Conservation (phyloP, 2,797 vertebrate species). For the Sibirionetta formosa region DNA sequence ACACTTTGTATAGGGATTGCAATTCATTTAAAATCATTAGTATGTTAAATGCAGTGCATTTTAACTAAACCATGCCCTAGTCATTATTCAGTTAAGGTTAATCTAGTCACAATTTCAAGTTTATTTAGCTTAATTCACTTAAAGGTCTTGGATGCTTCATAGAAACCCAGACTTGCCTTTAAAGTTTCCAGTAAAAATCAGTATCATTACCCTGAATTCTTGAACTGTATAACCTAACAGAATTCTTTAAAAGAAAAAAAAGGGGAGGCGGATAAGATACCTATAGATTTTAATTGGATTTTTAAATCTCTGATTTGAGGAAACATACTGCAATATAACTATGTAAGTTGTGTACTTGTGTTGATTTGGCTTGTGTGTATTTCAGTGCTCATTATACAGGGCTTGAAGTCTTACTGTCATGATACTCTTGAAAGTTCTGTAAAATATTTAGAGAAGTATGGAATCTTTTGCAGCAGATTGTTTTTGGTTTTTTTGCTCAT, state of each 20-base stretch:
- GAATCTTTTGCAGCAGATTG: constrained; percentile 27
- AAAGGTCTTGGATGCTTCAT: constrained; percentile 21
- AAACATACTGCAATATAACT: neutral
- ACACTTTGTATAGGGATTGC: constrained; percentile 31
- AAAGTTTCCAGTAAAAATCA: neutral
- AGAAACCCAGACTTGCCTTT: constrained; percentile 18
- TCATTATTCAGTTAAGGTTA: neutral
- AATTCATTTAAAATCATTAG: constrained; percentile 59
- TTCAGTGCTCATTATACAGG: constrained; percentile 15
- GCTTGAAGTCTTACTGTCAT: constrained; percentile 2
- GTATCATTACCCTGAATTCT: neutral
- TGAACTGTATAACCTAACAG: neutral
- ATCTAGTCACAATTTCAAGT: neutral
- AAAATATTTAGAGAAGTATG: neutral
- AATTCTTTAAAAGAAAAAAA: neutral
- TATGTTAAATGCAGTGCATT: constrained; percentile 72
- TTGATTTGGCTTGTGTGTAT: constrained; percentile 39
- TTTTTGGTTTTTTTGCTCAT: constrained; percentile 31
- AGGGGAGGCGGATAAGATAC: too few species aligned
- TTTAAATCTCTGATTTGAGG: constrained; percentile 11
- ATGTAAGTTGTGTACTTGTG: constrained; percentile 3
- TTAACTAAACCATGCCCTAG: constrained; percentile 29
- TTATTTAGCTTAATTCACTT: neutral
- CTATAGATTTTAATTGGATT: neutral
- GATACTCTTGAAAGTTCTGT: constrained; percentile 14